Evolutionary conservation across 2,888 invertebrate species (phyloP), one percentile per base, ranked within the genome.

Genomic region (Girardia tigrina): DNA sequence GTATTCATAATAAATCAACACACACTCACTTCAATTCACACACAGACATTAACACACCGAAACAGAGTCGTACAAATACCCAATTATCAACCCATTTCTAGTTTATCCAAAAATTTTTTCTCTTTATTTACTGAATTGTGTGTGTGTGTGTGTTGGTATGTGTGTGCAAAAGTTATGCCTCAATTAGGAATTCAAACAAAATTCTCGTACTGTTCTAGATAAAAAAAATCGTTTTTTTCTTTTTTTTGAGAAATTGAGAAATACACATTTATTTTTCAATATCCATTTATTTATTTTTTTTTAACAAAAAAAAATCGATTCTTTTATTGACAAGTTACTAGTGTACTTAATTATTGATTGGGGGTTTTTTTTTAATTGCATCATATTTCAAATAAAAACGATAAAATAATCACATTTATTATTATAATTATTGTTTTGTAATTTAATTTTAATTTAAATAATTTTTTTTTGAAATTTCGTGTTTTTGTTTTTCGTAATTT

Each of bases 1-100:
- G n/a, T 20, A 56, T 12, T 56, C 4, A 56, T 56, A 56, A 56
- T 56, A 56, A 56, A 56, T 56, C 56, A 56, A 56, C 56, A 56
- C 56, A 56, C 56, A 56, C 4, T 20, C n/a, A 56, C 56, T 36
- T 36, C 16, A 12, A 36, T 16, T 12, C 8, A 36, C 16, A 36
- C 36, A 36, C 16, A 36, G 12, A 12, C 16, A 16, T 16, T 36
- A 12, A 36, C 36, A 36, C 36, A 56, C 56, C n/a, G 8, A 8
- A 36, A 36, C 36, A 12, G 12, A 36, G 8, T 36, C 16, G 16
- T 36, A 36, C 36, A 36, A 36, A 36, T 36, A 36, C 16, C 12
- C 16, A n/a, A n/a, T n/a, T n/a, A 12, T 12, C 36, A 8, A 36
- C 36, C 36, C 36, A 36, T 36, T 36, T 36, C 36, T 36, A 36